Percentiles rank a stretch among this genome's conserved stretches.
phyloP scores from a whole-genome alignment of 2,113 vertebrate species.

The Gavia stellata region DNA sequence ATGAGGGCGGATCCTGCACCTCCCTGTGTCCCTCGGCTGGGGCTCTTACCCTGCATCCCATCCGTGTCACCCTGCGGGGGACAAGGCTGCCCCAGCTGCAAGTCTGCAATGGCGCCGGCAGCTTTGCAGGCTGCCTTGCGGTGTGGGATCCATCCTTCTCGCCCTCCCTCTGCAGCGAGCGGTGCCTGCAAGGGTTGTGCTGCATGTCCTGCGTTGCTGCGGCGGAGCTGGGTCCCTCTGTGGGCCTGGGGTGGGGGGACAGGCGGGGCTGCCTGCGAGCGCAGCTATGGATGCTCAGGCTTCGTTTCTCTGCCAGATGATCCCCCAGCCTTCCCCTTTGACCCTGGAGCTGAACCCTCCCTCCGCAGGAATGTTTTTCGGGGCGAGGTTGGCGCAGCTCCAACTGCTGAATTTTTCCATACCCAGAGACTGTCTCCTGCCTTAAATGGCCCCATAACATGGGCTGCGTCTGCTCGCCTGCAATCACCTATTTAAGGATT shows the following conservation, averaged over 20 bases:
- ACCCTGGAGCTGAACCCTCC: not conserved
- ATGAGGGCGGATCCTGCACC: not conserved
- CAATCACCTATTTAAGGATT: not conserved
- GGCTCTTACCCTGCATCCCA: not conserved
- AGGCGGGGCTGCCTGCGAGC: fast-evolving
- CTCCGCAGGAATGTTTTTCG: not conserved
- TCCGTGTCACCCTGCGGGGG: fast-evolving
- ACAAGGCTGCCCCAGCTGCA: not conserved
- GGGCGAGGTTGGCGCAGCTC: not conserved
- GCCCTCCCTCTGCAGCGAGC: fast-evolving
- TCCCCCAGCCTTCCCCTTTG: not conserved
- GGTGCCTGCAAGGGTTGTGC: not conserved
- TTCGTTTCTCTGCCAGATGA: not conserved
- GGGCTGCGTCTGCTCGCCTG: not conserved
- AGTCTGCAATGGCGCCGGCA: no score
- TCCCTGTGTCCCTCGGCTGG: not conserved
- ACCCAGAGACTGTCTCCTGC: not conserved
- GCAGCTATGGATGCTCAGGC: not conserved
- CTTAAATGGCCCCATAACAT: not conserved
- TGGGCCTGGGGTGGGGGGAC: not conserved
- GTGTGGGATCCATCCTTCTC: fast-evolving
- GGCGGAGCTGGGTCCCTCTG: fast-evolving
- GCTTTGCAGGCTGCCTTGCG: not conserved
- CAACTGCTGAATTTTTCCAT: not conserved
- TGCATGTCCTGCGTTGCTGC: fast-evolving